Evolutionary conservation across 2,113 vertebrate species (phyloP).

Genomic region (Marmota flaviventris): DNA sequence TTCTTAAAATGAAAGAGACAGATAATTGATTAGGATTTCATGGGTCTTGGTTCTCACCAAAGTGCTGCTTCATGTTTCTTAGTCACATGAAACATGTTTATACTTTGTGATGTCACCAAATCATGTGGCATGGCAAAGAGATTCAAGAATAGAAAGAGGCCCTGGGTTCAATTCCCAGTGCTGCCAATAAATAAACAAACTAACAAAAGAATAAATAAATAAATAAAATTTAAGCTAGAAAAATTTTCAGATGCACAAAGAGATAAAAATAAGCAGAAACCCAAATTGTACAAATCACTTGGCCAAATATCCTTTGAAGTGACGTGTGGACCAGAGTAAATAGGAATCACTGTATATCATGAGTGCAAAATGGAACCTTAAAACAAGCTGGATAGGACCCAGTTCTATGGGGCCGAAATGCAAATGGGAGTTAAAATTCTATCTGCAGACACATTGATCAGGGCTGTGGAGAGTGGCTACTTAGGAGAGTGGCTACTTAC

Average conservation of each 20-base stretch:
- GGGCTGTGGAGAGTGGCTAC: background rate
- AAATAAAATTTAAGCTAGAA: background rate
- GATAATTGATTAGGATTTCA: background rate
- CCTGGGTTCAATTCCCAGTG: background rate
- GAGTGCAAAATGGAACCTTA: background rate
- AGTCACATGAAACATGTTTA: background rate
- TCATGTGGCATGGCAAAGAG: background rate
- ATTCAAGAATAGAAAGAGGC: background rate
- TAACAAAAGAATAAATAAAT: background rate
- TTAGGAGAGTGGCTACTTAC: background rate
- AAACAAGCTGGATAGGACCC: background rate
- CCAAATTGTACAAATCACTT: background rate
- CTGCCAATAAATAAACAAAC: background rate
- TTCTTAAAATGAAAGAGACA: background rate
- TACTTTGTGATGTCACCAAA: background rate
- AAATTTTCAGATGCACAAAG: background rate
- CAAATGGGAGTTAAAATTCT: background rate
- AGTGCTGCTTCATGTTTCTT: background rate
- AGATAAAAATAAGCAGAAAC: background rate
- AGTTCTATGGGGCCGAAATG: background rate
- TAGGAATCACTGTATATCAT: background rate
- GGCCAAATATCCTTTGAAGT: background rate
- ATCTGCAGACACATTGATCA: background rate
- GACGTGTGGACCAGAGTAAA: background rate
- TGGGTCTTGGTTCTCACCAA: background rate